Base-by-base conservation (phyloP, 2,888 invertebrate species). In the Penaeus monodon region DNA sequence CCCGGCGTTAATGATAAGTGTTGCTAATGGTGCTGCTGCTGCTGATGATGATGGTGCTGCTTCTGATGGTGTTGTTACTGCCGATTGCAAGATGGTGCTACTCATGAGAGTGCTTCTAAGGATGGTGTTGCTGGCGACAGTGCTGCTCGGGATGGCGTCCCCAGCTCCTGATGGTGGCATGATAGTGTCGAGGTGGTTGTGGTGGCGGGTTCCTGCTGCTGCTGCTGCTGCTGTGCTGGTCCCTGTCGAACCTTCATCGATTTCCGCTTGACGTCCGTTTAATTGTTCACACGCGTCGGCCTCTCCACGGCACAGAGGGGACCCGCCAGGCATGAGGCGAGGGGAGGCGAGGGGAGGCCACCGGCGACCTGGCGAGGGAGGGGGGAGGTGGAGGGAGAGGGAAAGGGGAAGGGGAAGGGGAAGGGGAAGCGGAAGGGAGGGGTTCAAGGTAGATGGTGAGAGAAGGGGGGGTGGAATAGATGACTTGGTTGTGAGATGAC, bases 211-310 rank as follows among this genome's bases (percentile, higher is more conserved):
- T 63, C 24, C 33, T 24, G 66, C 49, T 24, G 38, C 66, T 27
- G 49, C 68, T 17, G 66, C 27, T 24, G 66, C 27, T n/a, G 22
- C 14, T 27, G 14, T n/a, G 70, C 27, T 68, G 70, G 79, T 79
- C 70, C 66, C 84, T 65, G 84, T 84, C 84, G 77, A 76, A 77
- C 86, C 77, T 82, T 77, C 87, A 87, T 87, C 83, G 87, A 87
- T 87, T 87, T 87, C 87, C 87, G 84, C 87, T 87, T 87, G 87
- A 87, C 84, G 83, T 65, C 84, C 84, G 87, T 87, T 87, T 87
- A 87, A 87, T 87, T 87, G 87, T 87, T 87, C 84, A 87, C 84
- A 87, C 79, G 87, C 83, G 70, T 64, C 77, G 81, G 65, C 57
- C 81, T 86, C 74, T 65, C 68, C 68, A 63, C 68, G 38, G 27